Conservation (phyloP, 64 coral and sea anemone genomes). For the Acropora yongei region DNA sequence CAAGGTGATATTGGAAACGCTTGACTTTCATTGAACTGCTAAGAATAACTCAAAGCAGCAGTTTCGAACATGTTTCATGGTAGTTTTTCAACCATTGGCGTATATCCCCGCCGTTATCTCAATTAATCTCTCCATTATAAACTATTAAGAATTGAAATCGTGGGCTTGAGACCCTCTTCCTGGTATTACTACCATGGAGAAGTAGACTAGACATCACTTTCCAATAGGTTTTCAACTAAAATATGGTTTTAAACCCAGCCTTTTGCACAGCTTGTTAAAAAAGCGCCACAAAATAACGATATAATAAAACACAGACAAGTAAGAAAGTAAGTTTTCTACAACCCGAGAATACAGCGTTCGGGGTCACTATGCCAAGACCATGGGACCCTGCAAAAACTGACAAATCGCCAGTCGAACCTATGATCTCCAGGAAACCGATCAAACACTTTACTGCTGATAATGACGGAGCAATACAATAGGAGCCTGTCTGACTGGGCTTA, state of each 20-base stretch:
- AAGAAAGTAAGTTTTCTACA: too few species aligned
- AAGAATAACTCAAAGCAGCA: conserved; percentile 1
- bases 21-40: background rate
- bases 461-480: background rate
- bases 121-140: background rate
- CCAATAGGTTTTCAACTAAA: too few species aligned
- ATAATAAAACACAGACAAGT: too few species aligned
- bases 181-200: background rate
- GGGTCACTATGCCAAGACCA: too few species aligned
- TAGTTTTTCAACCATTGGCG: conserved; percentile 4
- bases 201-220: too few species aligned
- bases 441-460: background rate
- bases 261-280: too few species aligned
- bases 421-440: background rate
- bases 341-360: too few species aligned
- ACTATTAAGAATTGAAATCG: background rate
- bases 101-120: conserved; percentile 19
- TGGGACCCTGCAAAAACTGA: too few species aligned
- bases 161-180: background rate
- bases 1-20: conserved; percentile 4
- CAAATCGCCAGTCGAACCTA: too few species aligned
- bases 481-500: background rate
- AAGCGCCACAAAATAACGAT: too few species aligned
- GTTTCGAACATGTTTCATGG: background rate
- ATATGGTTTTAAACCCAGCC: too few species aligned